Base-by-base conservation (phyloP, 2,888 invertebrate species). In the Spilarctia lutea region DNA sequence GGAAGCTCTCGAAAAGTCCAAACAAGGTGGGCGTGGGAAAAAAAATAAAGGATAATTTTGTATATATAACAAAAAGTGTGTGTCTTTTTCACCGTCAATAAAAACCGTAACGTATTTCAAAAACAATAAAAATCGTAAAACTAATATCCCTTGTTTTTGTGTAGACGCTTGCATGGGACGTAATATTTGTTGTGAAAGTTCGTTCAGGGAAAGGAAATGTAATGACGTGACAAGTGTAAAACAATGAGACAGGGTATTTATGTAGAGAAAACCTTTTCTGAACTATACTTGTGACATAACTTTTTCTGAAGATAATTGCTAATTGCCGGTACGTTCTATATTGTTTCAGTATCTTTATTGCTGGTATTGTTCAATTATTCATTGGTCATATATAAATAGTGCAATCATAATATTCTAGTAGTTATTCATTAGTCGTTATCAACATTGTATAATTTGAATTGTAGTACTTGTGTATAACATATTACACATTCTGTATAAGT, bases 1-100 rank as follows among this genome's bases (percentile, higher is more conserved):
- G 83, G 96, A 97, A 87, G 98, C 98, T 0, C 92, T 98, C 35
- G 97, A 97, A 88, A 97, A 97, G 85, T 98, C 98, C 86, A 97
- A 96, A 81, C 93, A 96, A 94, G 94, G 94, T 90, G 96, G 96
- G 92, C 91, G 92, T 74, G 86, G 86, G 65, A 93, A 92, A 92
- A 92, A 84, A 93, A 91, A 85, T 92, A 87, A 88, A 68, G n/a
- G 35, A 71, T 74, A 48, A 72, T 79, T 84, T 67, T 74, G 45
- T 73, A 75, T 72, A 75, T 72, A 33, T 27, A 66, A 77, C 70
- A 77, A 71, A 73, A 76, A 73, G 84, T 88, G 81, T 82, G 79
- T 80, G 68, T 71, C 27, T 79, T 75, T 77, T 80, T 76, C 74
- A 80, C 81, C 77, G 72, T 81, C 80, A 60, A 81, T 82, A 81